Percentiles rank a stretch among this genome's conserved stretches.
Conservation (phyloP, 2,797 vertebrate species). For the Pseudomugil tenellus region DNA sequence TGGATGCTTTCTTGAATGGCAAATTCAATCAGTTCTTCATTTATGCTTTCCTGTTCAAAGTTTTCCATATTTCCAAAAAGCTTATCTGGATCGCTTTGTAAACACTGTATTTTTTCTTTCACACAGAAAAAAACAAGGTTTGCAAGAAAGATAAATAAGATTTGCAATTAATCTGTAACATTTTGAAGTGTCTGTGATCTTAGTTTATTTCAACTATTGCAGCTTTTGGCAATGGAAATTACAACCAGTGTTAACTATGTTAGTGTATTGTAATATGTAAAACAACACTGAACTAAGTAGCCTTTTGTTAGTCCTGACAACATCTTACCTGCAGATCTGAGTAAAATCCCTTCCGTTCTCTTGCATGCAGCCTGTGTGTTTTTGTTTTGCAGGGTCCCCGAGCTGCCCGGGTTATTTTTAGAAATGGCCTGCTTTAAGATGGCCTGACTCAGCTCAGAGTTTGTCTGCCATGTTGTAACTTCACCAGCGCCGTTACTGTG, state of each 20-base stretch:
- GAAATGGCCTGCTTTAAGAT: constrained; percentile 85
- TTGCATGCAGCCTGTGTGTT: constrained; percentile 50
- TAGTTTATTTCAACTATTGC: too few species aligned
- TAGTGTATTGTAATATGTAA: background rate
- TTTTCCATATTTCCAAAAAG: constrained; percentile 77
- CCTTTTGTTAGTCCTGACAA: background rate
- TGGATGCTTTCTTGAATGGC: constrained; percentile 86
- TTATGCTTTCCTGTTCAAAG: constrained; percentile 69
- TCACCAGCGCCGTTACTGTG: background rate
- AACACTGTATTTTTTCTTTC: background rate
- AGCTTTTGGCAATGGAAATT: constrained; percentile 7
- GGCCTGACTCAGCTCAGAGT: constrained; percentile 54
- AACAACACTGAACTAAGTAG: constrained; percentile 1
- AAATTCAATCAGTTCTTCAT: constrained; percentile 84
- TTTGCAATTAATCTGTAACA: background rate
- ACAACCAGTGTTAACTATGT: background rate
- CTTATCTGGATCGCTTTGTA: background rate
- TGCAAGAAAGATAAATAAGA: background rate
- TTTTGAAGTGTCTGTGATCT: background rate
- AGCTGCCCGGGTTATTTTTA: constrained; percentile 86
- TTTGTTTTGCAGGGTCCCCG: constrained; percentile 69
- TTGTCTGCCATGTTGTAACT: constrained; percentile 37
- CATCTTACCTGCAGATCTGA: constrained; percentile 60
- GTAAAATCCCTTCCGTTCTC: background rate
- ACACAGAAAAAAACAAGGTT: background rate